Base-by-base conservation (phyloP, 1,140 invertebrate species). In the Gonatopus flavifemur region DNA sequence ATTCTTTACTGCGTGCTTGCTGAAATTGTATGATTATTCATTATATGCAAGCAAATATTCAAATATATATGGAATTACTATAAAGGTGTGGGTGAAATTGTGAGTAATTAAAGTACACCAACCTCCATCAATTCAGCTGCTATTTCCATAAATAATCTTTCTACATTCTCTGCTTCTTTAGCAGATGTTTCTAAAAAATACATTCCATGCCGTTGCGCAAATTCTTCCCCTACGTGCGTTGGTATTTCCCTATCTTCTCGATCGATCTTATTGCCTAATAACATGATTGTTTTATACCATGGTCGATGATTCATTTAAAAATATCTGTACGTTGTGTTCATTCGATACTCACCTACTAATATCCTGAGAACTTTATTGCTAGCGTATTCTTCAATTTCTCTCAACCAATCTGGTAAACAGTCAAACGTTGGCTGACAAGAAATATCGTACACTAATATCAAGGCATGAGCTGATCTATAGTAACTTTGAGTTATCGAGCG, bases 161-260 rank as follows among this genome's bases (percentile, higher is more conserved):
- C 96, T 21, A 99, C 96, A 81, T 98, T 98, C 63, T 96, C 93
- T 22, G 94, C 93, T 78, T 98, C 94, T 80, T 98, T 98, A 10
- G 96, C 96, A 22, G 95, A 98, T 19, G 96, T 98, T 82, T 99
- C 96, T 70, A 98, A 86, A 77, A 98, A 96, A 76, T 95, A 94
- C 94, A 98, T 98, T 59, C 93, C 91, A 74, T 97, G 92, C 58
- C 89, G 84, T 70, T 93, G 88, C 30, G 94, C 93, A 84, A 97
- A 98, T 71, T 96, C 91, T 78, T 96, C 91, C n/a, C 93, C 95
- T 35, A 97, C 92, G 71, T 92, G 87, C 9, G 87, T 86, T 6
- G 94, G 94, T 67, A 98, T 94, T 83, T 97, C 94, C 61, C 93
- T 82, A 69, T 96, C 93, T 72, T 96, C 93, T 56, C 93, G 83